A percentile compares a stretch with the other conserved stretches of the same genome.
These are phyloP conservation scores for Planococcus citri DNA, from an alignment of 1,140 invertebrate genomes.

Conservation along the genomic window DNA sequence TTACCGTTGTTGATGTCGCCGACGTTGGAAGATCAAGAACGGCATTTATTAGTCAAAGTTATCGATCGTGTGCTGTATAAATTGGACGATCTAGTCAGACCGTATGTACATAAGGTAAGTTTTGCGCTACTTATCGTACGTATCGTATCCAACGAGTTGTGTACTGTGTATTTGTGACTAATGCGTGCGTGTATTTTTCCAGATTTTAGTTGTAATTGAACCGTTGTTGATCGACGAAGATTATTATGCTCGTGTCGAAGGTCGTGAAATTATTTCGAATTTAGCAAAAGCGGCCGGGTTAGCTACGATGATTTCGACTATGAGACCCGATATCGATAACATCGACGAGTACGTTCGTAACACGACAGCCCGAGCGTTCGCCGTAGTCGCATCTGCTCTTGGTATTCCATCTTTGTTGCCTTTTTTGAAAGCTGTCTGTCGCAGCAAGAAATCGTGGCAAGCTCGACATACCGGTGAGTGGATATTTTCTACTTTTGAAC, in stretches of 20 bases:
- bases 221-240: conserved; percentile 98
- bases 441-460: conserved; percentile 99
- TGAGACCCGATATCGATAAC: conserved; percentile 99
- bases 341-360: conserved; percentile 99
- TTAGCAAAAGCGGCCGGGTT: conserved; percentile 98
- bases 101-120: conserved; percentile 92
- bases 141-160: not conserved
- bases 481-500: not conserved
- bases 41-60: conserved; percentile 98
- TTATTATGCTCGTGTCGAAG: conserved; percentile 98
- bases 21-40: conserved; percentile 96
- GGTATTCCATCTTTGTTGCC: conserved; percentile 96
- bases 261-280: conserved; percentile 98
- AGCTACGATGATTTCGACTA: conserved; percentile 99
- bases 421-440: conserved; percentile 97
- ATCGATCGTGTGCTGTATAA: conserved; percentile 98
- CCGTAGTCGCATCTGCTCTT: conserved; percentile 95
- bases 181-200: conserved; percentile 24
- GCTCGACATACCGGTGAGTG: conserved; percentile 77
- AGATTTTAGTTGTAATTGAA: conserved; percentile 97
- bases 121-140: not conserved
- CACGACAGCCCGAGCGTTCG: conserved; percentile 97
- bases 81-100: conserved; percentile 93
- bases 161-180: no score
- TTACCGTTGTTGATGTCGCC: conserved; percentile 97